Conservation (phyloP, 2,888 invertebrate genomes). For the Alloplasta piceator region DNA sequence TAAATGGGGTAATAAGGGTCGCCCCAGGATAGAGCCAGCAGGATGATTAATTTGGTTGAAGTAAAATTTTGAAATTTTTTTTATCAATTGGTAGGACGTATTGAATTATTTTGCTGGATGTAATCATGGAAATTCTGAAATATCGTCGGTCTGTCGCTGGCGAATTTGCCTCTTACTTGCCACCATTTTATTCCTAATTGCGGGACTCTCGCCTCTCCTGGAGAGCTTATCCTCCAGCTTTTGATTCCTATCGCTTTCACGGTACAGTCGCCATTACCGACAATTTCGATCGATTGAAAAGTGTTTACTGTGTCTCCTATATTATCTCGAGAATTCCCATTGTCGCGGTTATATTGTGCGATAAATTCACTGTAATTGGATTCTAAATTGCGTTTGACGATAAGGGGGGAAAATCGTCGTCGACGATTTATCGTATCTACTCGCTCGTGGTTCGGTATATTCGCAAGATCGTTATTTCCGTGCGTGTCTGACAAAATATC, state of each 20-base stretch:
- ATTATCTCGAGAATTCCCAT: constrained; percentile 53
- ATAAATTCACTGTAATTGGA: constrained; percentile 50
- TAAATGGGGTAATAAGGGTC: no score
- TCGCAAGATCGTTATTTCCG: neutral
- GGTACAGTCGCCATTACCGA: constrained; percentile 3
- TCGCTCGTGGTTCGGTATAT: neutral
- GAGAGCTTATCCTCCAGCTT: constrained; percentile 64
- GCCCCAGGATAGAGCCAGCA: no score
- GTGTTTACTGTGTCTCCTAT: neutral
- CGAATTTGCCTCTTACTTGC: constrained; percentile 58
- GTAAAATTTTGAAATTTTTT: constrained; percentile 66
- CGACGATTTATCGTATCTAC: constrained; percentile 15
- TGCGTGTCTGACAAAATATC: neutral
- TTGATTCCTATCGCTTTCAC: constrained; percentile 24
- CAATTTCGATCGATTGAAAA: constrained; percentile 54
- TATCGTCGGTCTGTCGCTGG: constrained; percentile 67
- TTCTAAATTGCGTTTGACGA: constrained; percentile 46
- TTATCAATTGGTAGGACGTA: constrained; percentile 35
- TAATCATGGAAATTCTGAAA: constrained; percentile 74
- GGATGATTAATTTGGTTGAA: no score
- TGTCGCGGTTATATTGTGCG: constrained; percentile 27
- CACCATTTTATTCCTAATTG: constrained; percentile 72
- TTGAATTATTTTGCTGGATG: constrained; percentile 43
- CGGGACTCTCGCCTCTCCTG: constrained; percentile 64
- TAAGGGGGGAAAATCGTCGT: constrained; percentile 34